Conservation (phyloP, 2,113 vertebrate species). For the Odocoileus virginianus region DNA sequence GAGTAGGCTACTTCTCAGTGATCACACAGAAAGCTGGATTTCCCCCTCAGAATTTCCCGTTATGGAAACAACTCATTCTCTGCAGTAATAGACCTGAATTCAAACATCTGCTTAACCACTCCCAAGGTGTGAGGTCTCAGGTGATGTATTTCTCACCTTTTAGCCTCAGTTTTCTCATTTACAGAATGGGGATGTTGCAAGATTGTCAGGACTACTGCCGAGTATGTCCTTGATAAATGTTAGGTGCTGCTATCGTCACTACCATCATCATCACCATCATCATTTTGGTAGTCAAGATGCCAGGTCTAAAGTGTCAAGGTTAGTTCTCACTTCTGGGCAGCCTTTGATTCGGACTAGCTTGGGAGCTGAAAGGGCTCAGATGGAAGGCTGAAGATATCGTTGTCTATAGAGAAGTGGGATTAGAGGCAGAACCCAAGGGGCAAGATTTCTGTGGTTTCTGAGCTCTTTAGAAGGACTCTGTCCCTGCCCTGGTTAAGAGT, state of each 20-base stretch:
- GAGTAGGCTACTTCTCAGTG: neutral
- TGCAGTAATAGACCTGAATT: neutral
- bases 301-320: neutral
- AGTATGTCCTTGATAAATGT: neutral
- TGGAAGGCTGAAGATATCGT: neutral
- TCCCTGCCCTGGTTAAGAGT: neutral
- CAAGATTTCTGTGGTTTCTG: neutral
- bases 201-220: neutral
- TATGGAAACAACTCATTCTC: neutral
- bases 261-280: neutral
- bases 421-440: neutral
- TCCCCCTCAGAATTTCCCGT: neutral
- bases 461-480: neutral
- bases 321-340: neutral
- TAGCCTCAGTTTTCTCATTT: neutral
- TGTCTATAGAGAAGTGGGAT: neutral
- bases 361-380: neutral
- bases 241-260: no score
- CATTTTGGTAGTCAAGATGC: neutral
- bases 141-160: neutral
- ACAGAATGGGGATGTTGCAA: neutral
- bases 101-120: neutral
- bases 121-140: neutral
- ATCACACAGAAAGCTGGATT: neutral
- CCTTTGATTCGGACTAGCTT: neutral